Evolutionary conservation across 2,113 vertebrate genomes (phyloP), one percentile per base, ranked within the genome.

Genomic region (Xenopus laevis): DNA sequence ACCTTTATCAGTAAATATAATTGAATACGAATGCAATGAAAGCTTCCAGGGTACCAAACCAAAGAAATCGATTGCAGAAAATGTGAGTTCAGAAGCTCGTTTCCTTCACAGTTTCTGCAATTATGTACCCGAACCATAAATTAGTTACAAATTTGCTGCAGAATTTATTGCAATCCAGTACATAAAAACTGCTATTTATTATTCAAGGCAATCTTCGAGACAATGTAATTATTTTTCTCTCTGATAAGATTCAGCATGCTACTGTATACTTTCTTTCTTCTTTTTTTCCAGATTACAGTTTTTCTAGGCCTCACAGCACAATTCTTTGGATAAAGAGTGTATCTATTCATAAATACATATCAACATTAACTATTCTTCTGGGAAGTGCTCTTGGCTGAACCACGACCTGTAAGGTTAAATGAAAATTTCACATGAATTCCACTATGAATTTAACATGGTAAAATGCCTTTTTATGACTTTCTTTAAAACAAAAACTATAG

Each of bases 401-500:
- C 65, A 50, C 18, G 73, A 69, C 73, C 73, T 55, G 57, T 33
- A 69, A 75, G 73, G 73, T 75, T 75, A 75, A 75, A 75, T 75
- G 46, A 75, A 68, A 69, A 68, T 75, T 75, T 65, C 45, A 63
- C 40, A 13, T 75, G 73, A 69, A 75, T 68, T 68, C 73, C 46
- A n/a, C 61, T 68, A 75, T 75, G 73, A 68, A 68, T 75, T 75
- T 75, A 68, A 68, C 73, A 62, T 68, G 58, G 57, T 69, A 62
- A 67, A 75, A 68, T 74, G 64, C 47, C 30, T 58, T 73, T 53
- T 61, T 68, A 67, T 46, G 61, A 73, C 57, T 66, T 61, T 75
- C 57, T 75, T 67, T 75, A 68, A 75, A 61, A 75, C 65, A 50
- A 75, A 75, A 73, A 62, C 68, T 68, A 77, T 69, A 64, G 67